Conservation (phyloP, 2,888 invertebrate genomes). For the Mellilla xanthometata region DNA sequence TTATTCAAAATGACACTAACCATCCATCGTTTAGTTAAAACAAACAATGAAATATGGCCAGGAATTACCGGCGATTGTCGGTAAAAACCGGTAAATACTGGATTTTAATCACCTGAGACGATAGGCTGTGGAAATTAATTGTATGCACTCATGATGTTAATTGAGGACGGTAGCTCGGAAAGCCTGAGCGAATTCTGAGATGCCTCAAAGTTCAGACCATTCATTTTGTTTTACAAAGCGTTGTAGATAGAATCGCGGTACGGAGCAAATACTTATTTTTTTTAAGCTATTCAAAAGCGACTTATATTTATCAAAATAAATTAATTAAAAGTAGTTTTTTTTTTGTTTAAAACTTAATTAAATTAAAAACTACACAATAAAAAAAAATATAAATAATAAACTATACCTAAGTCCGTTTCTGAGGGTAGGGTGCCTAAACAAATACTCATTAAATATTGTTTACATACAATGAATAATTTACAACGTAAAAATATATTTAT, state of each 20-base stretch:
- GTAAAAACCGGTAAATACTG: conserved; percentile 18
- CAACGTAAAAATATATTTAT: too few relatives aligned
- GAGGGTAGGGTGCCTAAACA: too few relatives aligned
- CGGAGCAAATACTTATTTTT: too few relatives aligned
- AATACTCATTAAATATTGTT: too few relatives aligned
- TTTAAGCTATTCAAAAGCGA: too few relatives aligned
- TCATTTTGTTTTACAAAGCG: conserved; percentile 14
- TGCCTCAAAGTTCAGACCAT: conserved; percentile 14
- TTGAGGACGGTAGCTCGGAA: conserved; percentile 20
- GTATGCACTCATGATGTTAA: conserved; percentile 25
- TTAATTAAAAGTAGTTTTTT: too few relatives aligned
- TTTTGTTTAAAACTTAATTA: too few relatives aligned
- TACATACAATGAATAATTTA: too few relatives aligned
- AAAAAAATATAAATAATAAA: too few relatives aligned
- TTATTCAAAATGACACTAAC: conserved; percentile 45
- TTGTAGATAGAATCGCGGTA: background rate
- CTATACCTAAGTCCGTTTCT: too few relatives aligned
- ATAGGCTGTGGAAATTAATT: conserved; percentile 27
- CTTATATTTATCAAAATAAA: too few relatives aligned
- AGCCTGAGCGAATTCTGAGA: conserved; percentile 13
- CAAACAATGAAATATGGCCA: conserved; percentile 27
- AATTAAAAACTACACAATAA: too few relatives aligned
- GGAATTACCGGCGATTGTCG: conserved; percentile 15
- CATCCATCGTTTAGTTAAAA: conserved; percentile 42
- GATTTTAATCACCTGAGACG: conserved; percentile 27